A percentile compares a stretch with the other conserved stretches of the same genome.
Conservation (phyloP, 2,797 vertebrate genomes). For the Trematomus bernacchii region DNA sequence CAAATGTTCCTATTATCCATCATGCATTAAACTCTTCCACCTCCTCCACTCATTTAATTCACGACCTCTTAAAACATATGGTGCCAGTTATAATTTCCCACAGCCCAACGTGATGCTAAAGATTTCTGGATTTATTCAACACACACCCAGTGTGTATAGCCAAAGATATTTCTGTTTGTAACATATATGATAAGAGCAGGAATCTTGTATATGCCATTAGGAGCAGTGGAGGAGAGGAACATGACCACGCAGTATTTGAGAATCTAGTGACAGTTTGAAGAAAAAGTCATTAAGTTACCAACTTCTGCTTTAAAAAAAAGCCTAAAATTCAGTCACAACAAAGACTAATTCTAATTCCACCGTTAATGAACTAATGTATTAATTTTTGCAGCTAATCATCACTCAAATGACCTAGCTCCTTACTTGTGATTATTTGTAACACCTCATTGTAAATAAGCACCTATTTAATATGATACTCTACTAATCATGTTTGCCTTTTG, state of each 20-base stretch:
- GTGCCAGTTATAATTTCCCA: background rate
- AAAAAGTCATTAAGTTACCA: no score
- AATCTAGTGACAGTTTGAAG: no score
- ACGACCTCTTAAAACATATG: background rate
- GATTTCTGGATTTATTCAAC: background rate
- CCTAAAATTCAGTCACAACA: background rate
- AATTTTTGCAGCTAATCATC: no score
- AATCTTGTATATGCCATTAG: no score
- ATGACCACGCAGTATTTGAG: no score
- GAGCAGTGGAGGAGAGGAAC: no score
- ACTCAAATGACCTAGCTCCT: background rate
- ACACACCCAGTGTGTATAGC: background rate
- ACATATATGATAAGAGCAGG: background rate
- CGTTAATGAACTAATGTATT: background rate
- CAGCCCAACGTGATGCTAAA: background rate
- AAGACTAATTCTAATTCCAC: background rate
- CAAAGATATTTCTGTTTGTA: background rate
- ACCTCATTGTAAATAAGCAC: background rate
- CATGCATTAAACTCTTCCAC: conserved; percentile 29
- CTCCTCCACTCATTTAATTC: conserved; percentile 28
- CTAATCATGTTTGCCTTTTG: no score
- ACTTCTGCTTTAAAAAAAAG: no score
- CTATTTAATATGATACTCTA: no score
- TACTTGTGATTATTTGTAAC: background rate
- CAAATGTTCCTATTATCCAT: conserved; percentile 23